Percentiles rank a stretch among this genome's conserved stretches.
phyloP scores from a whole-genome alignment of 2,888 invertebrate species.

The Entomobrya multifasciata region DNA sequence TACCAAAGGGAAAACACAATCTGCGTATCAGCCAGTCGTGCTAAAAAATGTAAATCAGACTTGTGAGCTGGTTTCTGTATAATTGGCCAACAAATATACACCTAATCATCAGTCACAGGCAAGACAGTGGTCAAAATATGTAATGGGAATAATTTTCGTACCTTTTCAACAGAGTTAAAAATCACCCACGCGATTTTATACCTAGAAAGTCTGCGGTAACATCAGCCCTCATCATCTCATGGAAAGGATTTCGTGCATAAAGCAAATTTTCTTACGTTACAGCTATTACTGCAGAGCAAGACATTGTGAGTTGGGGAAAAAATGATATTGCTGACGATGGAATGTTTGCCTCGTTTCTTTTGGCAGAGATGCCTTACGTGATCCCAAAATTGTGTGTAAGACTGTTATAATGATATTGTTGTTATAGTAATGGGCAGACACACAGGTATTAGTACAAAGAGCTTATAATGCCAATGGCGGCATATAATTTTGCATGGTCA shows the following conservation, averaged over 20 bases:
- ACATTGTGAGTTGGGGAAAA: conserved; percentile 46
- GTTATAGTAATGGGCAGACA: not conserved
- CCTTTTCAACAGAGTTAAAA: too few species aligned
- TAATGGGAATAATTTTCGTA: too few species aligned
- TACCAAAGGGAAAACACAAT: not conserved
- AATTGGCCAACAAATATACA: too few species aligned
- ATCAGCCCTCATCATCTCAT: too few species aligned
- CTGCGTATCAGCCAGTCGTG: not conserved
- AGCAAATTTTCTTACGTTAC: conserved; percentile 5
- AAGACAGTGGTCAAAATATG: too few species aligned
- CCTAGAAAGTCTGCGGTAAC: too few species aligned
- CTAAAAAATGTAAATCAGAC: not conserved
- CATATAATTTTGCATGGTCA: conserved; percentile 12
- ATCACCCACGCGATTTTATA: too few species aligned
- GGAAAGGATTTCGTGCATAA: too few species aligned
- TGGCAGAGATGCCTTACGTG: conserved; percentile 8
- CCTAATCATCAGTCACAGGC: too few species aligned
- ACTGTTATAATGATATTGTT: not conserved
- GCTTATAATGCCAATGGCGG: too few species aligned
- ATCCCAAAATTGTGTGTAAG: not conserved
- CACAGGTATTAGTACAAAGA: not conserved
- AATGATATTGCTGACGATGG: conserved; percentile 70
- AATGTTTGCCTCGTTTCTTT: conserved; percentile 61
- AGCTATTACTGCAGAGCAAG: conserved; percentile 14
- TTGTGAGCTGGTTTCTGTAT: too few species aligned